Base-by-base conservation (phyloP, 2,113 vertebrate species). In the Struthio camelus region DNA sequence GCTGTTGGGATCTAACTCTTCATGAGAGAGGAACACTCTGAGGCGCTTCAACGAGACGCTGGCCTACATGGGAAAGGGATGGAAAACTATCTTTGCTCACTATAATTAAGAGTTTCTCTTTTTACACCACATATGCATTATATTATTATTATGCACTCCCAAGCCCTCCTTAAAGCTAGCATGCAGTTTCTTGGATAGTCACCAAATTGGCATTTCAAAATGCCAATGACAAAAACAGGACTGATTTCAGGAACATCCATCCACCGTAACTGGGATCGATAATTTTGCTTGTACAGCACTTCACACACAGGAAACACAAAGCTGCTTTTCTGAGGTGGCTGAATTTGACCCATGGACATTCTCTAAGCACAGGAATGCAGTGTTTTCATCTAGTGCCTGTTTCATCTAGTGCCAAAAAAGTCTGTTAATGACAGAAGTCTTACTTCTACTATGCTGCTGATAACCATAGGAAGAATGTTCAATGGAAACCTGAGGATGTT, bases 381-480 rank as follows among this genome's bases (percentile, higher is more conserved):
- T 32, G 24, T 54, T 58, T 53, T 30, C 50, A 70, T 16, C 44
- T 75, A 65, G 20, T 19, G n/a, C 13, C 67, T 73, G 38, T 40
- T 73, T 34, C 51, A n/a, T n/a, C n/a, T n/a, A n/a, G n/a, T 80
- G 53, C 24, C 36, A 58, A 18, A 78, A 86, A 19, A 53, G 23
- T 8, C n/a, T 6, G 11, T 24, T 14, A 67, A 42, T 5, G 46
- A 75, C 34, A 22, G 0, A 59, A 56, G 5, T 4, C 97, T 98
- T 96, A 98, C 98, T 92, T 99, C 99, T 76, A 99, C 99, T 25
- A 99, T 98, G 88, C 98, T 99, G 97, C 99, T 99, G 97, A 99
- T 99, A 94, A 99, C 99, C 99, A 99, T 99, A 3, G 99, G 99
- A 75, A 99, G 97, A 97, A 99, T 99, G 97, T 99, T 99, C 85